Evolutionary conservation across 1,140 invertebrate species (phyloP).

Genomic region (Lasaia peninsularis): DNA sequence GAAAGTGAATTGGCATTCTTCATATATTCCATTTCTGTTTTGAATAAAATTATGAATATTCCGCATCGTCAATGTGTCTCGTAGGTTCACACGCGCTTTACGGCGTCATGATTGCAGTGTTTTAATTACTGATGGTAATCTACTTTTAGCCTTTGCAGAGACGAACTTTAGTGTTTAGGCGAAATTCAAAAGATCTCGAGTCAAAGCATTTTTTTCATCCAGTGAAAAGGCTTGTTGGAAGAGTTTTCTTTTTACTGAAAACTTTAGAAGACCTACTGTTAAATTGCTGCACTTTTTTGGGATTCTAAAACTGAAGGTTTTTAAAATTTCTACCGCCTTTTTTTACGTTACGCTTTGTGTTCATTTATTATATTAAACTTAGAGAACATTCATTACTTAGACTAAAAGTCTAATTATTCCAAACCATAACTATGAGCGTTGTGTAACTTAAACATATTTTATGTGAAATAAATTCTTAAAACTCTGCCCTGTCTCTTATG

Average conservation of each 20-base stretch:
- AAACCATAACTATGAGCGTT: too few relatives aligned
- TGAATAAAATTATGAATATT: not conserved
- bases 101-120: slow-evolving; percentile 19
- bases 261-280: slow-evolving; percentile 10
- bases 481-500: too few relatives aligned
- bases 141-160: slow-evolving; percentile 21
- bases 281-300: slow-evolving; percentile 1
- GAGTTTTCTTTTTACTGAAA: slow-evolving; percentile 18
- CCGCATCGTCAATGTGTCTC: not conserved
- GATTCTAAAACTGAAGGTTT: not conserved
- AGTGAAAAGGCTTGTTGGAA: slow-evolving; percentile 16
- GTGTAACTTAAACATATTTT: too few relatives aligned
- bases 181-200: slow-evolving; percentile 15
- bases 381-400: too few relatives aligned
- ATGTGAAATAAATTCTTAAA: too few relatives aligned
- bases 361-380: not conserved
- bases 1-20: too few relatives aligned
- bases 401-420: too few relatives aligned
- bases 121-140: slow-evolving; percentile 26
- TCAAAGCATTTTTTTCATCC: slow-evolving; percentile 16
- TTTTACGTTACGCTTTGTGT: not conserved
- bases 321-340: not conserved
- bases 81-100: not conserved
- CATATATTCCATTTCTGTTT: not conserved
- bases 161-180: slow-evolving; percentile 22